Evolutionary conservation across 2,113 vertebrate species (phyloP).

Genomic region (Antechinus flavipes): DNA sequence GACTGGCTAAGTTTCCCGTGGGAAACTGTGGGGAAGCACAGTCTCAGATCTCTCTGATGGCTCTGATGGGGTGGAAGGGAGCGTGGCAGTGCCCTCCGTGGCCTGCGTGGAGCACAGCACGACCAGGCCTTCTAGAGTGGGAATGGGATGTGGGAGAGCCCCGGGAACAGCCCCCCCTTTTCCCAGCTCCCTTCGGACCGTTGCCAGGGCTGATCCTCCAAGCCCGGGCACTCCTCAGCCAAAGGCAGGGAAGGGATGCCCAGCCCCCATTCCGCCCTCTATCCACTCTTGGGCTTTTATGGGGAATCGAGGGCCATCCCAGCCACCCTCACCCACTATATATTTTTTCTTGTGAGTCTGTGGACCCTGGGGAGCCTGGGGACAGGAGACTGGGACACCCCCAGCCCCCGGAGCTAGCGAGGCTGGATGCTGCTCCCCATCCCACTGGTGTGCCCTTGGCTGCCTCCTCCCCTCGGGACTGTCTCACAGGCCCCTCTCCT

Average conservation of each 20-base stretch:
- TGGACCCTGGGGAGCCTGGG: neutral
- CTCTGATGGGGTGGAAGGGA: neutral
- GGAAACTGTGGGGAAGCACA: neutral
- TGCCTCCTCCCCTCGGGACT: neutral
- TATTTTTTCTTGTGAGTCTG: neutral
- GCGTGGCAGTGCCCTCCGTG: no score
- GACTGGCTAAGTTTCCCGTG: neutral
- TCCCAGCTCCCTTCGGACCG: neutral
- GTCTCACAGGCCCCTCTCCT: neutral
- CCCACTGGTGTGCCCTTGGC: neutral
- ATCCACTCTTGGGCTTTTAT: neutral
- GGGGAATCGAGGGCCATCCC: neutral
- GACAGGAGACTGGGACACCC: neutral
- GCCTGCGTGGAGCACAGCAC: neutral
- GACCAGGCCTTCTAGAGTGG: neutral
- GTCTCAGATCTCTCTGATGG: neutral
- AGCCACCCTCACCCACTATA: neutral
- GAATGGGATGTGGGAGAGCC: neutral
- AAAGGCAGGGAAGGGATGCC: neutral
- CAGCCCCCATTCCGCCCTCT: neutral
- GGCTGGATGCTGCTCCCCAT: neutral
- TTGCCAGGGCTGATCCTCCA: neutral
- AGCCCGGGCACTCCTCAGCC: neutral
- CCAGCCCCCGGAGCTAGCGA: accelerated
- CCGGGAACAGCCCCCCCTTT: neutral